Evolutionary conservation across 2,113 vertebrate species (phyloP).

Genomic region (Siniperca chuatsi): DNA sequence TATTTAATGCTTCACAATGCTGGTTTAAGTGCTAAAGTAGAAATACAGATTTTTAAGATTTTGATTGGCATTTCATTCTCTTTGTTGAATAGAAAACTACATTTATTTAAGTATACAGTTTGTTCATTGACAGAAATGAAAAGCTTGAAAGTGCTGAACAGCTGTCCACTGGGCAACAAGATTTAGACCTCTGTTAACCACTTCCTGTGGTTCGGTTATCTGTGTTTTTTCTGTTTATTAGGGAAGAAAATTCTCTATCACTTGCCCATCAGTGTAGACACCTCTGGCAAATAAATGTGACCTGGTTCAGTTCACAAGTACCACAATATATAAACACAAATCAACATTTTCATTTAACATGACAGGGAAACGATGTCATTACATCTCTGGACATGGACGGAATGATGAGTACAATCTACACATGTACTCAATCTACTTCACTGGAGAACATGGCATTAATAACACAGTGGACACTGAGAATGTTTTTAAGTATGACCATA

Average conservation of each 20-base stretch:
- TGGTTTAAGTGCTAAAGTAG: background rate
- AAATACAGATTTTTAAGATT: background rate
- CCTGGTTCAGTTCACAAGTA: background rate
- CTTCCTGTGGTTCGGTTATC: background rate
- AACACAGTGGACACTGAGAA: slow-evolving; percentile 85
- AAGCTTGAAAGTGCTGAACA: background rate
- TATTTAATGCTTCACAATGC: background rate
- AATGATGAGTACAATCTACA: slow-evolving; percentile 93
- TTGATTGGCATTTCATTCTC: background rate
- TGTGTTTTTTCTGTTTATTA: background rate
- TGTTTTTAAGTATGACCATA: slow-evolving; percentile 61
- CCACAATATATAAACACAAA: background rate
- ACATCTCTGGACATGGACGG: slow-evolving; percentile 93
- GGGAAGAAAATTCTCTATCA: background rate
- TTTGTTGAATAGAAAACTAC: background rate
- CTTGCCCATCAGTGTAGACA: background rate
- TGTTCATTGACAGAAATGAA: background rate
- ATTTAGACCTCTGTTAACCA: background rate
- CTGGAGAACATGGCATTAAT: slow-evolving; percentile 90
- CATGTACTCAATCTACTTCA: slow-evolving; percentile 86
- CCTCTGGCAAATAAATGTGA: background rate
- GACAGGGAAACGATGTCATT: slow-evolving; percentile 75
- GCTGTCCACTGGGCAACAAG: background rate
- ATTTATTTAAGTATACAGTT: background rate
- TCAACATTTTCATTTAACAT: background rate